phyloP scores from a whole-genome alignment of 2,113 vertebrate genomes.

The Catagonus wagneri region DNA sequence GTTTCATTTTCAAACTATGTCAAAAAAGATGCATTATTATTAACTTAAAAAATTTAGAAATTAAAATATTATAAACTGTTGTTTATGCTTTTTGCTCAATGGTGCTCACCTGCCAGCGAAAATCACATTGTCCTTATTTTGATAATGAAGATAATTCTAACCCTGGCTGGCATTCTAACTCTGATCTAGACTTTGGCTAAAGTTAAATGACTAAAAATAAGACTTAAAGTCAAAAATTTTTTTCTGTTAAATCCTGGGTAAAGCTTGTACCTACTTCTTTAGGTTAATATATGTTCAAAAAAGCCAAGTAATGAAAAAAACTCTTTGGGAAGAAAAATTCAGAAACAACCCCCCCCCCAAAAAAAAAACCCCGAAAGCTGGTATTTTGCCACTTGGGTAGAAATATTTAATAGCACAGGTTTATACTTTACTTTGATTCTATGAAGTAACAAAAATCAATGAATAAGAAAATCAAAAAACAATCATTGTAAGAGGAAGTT shows the following conservation, averaged over 20 bases:
- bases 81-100: not conserved
- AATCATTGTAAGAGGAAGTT: not conserved
- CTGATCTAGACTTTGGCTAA: not conserved
- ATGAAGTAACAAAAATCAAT: not conserved
- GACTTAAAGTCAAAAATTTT: slow-evolving; percentile 14
- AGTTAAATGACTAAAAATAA: not conserved
- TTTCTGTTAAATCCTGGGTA: slow-evolving; percentile 5
- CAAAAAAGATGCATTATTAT: not conserved
- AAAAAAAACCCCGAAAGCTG: not conserved
- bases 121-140: not conserved
- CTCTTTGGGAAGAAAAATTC: not conserved
- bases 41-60: slow-evolving; percentile 20
- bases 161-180: not conserved
- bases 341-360: not conserved
- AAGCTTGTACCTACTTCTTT: not conserved
- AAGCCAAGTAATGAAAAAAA: not conserved
- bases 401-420: not conserved
- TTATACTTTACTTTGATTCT: not conserved
- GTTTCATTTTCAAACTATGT: slow-evolving; percentile 10
- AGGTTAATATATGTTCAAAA: not conserved
- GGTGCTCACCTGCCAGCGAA: not conserved
- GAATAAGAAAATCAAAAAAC: not conserved
- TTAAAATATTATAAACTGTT: not conserved
- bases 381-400: not conserved
- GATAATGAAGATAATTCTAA: not conserved